Base-by-base conservation (phyloP, 2,797 vertebrate genomes). In the Sebastiscus tertius region DNA sequence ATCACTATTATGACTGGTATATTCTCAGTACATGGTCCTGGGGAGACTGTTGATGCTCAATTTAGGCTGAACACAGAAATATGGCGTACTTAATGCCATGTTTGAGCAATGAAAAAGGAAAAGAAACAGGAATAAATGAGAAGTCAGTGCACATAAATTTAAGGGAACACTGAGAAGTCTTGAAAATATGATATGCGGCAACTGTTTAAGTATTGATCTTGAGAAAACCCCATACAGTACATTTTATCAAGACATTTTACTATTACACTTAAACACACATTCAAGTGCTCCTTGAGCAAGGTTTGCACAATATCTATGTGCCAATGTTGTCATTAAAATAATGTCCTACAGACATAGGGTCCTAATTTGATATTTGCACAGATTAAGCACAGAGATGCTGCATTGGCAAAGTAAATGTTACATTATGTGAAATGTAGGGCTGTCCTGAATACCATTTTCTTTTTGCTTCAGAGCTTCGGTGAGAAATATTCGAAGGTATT, bases 1-100 rank as follows among this genome's bases (percentile, higher is more conserved):
- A 91, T 94, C 92, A 93, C 77, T 82, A 66, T 93, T 89, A 93
- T 88, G 85, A 89, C 75, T 79, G 77, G 78, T 88, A 82, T 85
- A 83, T 88, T 85, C 75, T 86, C 70, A 64, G 75, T 66, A 80
- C 67, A 77, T 60, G 62, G 82, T 73, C 86, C 78, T 62, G 22
- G 33, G 79, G 71, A 88, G 79, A 74, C 66, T 71, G 68, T 39
- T 80, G 77, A 81, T 82, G 49, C 79, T 89, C 69, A 46, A 67
- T 84, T 79, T 68, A 73, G 72, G 70, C 81, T 69, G 61, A 83
- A 87, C 64, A 84, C 74, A 82, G 78, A 89, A 83, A 88, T 87
- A 83, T 72, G 78, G 69, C 67, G 67, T 39, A 39, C 72, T 80
- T 82, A 54, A 64, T 81, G 73, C 59, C 62, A 56, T 69, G 54